Evolutionary conservation across 2,797 vertebrate species (phyloP).

Genomic region (Anguilla pacifica): DNA sequence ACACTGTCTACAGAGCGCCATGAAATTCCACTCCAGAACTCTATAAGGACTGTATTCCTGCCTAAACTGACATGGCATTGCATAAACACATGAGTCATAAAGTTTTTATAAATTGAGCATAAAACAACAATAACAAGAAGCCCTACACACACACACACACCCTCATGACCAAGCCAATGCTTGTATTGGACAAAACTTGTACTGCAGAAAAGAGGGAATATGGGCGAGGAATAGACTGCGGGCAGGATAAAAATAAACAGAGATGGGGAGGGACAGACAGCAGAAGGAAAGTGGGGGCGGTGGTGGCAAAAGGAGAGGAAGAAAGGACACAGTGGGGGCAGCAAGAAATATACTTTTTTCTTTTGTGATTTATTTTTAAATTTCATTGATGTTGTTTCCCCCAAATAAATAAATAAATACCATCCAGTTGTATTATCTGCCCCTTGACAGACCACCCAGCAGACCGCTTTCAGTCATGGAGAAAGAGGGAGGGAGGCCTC

Average conservation of each 20-base stretch:
- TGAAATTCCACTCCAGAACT: slow-evolving; percentile 23
- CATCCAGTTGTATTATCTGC: slow-evolving; percentile 68
- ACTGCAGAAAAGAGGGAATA: neutral
- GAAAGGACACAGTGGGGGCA: slow-evolving; percentile 48
- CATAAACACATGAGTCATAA: slow-evolving; percentile 35
- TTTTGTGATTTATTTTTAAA: slow-evolving; percentile 51
- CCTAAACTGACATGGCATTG: slow-evolving; percentile 19
- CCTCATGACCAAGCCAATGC: neutral
- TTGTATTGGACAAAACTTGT: neutral
- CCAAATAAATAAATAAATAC: slow-evolving; percentile 32
- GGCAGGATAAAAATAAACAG: neutral
- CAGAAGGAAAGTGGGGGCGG: neutral
- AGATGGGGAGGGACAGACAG: slow-evolving; percentile 17
- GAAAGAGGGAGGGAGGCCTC: too few relatives aligned
- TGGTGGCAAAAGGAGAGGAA: neutral
- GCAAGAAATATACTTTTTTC: slow-evolving; percentile 44
- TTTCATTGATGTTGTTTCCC: slow-evolving; percentile 51
- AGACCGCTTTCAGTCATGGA: slow-evolving; percentile 16
- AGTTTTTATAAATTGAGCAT: slow-evolving; percentile 29
- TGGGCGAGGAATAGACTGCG: neutral
- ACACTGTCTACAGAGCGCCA: slow-evolving; percentile 35
- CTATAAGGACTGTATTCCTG: slow-evolving; percentile 30
- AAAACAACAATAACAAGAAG: slow-evolving; percentile 18
- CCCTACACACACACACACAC: slow-evolving; percentile 13
- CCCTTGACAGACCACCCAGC: slow-evolving; percentile 44